Base-by-base conservation (phyloP, 2,113 vertebrate species). In the Actenoides lindsayi region DNA sequence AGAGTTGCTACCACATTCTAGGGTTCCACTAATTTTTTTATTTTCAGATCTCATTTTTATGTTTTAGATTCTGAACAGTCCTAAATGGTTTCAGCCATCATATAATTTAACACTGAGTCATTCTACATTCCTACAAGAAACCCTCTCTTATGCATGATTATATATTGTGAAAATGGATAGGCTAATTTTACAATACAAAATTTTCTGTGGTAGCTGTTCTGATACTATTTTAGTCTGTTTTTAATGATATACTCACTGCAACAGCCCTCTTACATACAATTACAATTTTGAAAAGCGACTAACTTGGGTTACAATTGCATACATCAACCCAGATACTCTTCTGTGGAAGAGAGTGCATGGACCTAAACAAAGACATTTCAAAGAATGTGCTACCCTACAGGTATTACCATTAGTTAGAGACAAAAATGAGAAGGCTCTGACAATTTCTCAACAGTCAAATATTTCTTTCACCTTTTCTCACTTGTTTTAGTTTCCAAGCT, bases 121-220 rank as follows among this genome's bases (percentile, higher is more conserved):
- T 89, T 93, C 91, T 78, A 83, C 94, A 89, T 96, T 93, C 89
- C 76, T 96, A 20, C 89, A 96, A 96, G 92, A 97, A 97, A 92
- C 92, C 97, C 96, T 95, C 94, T 96, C 94, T 98, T 98, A 97
- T 95, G 94, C 89, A 91, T 98, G 96, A 98, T 98, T 98, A 98
- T 88, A 98, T 94, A 89, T 95, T 97, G 96, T 60, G 73, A 97
- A 96, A 98, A 97, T 30, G 81, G 96, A 96, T 96, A 94, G 93
- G 95, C 94, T 98, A 93, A 96, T 94, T 98, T 98, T 96, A 95
- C 73, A 90, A 67, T 91, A 94, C 90, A 73, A 51, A 94, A 92
- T 96, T 97, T 97, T 97, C 96, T 96, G 90, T 91, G 83, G 92
- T 93, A 87, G 83, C 56, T 87, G 59, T 75, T 93, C 90, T 91